A percentile compares a stretch with the other conserved stretches of the same genome.
phyloP scores from a whole-genome alignment of 2,113 vertebrate species.

The Sceloporus tristichus region DNA sequence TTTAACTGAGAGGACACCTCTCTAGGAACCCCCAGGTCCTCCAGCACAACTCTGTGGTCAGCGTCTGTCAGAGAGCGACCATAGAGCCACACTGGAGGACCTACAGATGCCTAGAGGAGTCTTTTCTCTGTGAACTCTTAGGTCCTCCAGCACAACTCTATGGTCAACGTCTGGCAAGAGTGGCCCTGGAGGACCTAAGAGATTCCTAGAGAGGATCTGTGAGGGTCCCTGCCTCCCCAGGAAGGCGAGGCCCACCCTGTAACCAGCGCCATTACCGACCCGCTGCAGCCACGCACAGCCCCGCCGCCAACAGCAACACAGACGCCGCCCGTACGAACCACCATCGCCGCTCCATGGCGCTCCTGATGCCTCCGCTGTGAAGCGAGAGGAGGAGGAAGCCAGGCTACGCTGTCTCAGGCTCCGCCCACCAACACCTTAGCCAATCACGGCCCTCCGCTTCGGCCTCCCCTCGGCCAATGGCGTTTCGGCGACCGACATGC shows the following conservation, averaged over 20 bases:
- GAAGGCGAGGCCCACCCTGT: background rate
- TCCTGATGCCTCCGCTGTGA: background rate
- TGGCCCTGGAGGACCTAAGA: too few species aligned
- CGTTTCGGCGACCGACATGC: background rate
- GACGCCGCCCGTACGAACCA: conserved; percentile 42
- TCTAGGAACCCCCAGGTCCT: too few species aligned
- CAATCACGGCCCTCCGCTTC: background rate
- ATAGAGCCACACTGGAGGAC: too few species aligned
- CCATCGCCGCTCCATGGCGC: conserved; percentile 46
- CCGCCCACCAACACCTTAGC: conserved; percentile 15
- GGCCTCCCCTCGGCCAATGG: background rate
- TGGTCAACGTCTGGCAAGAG: too few species aligned
- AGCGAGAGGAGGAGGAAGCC: background rate
- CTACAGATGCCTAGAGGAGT: too few species aligned
- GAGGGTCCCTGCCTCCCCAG: background rate
- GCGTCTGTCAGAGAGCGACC: too few species aligned
- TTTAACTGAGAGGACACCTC: too few species aligned
- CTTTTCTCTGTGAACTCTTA: too few species aligned
- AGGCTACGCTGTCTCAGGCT: background rate
- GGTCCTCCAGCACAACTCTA: too few species aligned
- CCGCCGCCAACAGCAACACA: background rate
- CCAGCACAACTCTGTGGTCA: too few species aligned
- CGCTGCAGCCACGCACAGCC: conserved; percentile 8
- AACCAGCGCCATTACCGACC: conserved; percentile 40
- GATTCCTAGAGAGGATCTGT: too few species aligned